These are phyloP conservation scores for Aleadryas rufinucha DNA, from an alignment of 2,113 vertebrate genomes.

Conservation along the genomic window DNA sequence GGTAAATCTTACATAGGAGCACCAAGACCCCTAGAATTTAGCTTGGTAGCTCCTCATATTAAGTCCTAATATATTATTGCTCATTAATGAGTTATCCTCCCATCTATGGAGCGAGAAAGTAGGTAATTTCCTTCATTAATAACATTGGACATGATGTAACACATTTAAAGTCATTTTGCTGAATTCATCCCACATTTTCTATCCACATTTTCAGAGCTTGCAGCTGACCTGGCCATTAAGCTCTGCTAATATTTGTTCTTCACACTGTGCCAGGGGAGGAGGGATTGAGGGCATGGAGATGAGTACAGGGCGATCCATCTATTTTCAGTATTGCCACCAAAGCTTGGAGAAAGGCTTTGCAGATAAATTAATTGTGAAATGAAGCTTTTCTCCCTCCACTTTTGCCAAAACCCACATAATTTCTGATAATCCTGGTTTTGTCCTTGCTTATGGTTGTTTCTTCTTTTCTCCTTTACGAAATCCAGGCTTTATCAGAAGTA, in stretches of 20 bases:
- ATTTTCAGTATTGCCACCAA: background rate
- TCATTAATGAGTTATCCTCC: background rate
- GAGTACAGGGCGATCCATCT: background rate
- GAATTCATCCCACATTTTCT: background rate
- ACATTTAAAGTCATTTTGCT: background rate
- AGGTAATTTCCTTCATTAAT: background rate
- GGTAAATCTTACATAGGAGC: background rate
- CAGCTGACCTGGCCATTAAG: background rate
- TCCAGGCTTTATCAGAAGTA: background rate
- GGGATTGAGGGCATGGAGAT: background rate
- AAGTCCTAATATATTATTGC: background rate
- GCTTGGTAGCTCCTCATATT: background rate
- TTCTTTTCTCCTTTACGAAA: background rate
- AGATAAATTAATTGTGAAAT: background rate
- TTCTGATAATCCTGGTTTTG: background rate
- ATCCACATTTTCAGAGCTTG: background rate
- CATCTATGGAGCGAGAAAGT: background rate
- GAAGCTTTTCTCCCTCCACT: rapidly evolving
- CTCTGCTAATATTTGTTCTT: background rate
- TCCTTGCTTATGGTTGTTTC: background rate
- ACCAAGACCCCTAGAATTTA: background rate
- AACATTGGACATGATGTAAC: background rate
- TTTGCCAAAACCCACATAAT: background rate
- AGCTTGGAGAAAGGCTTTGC: background rate
- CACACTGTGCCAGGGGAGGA: background rate